Evolutionary conservation across 2,888 invertebrate genomes (phyloP).

Genomic region (Trachelus iudaicus): DNA sequence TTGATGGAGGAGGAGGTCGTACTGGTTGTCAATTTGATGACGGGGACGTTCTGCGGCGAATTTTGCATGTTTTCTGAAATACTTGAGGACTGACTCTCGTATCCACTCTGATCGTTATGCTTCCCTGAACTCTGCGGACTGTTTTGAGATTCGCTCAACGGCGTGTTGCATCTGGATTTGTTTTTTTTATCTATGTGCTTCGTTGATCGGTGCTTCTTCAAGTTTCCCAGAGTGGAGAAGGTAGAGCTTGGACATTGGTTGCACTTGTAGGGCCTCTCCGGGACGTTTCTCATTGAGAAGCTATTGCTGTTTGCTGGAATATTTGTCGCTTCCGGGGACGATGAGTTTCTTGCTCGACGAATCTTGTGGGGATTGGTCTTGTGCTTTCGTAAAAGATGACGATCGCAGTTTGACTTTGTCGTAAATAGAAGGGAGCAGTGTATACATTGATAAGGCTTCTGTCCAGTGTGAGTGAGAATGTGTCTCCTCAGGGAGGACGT

Average conservation of each 20-base stretch:
- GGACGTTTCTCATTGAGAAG: slow-evolving; percentile 74
- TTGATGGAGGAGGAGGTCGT: slow-evolving; percentile 22
- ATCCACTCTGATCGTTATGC: slow-evolving; percentile 59
- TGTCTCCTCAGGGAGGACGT: slow-evolving; percentile 94
- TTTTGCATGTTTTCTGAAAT: slow-evolving; percentile 44
- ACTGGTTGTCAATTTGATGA: neutral
- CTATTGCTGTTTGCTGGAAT: slow-evolving; percentile 64
- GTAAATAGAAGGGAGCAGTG: slow-evolving; percentile 94
- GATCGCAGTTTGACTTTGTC: slow-evolving; percentile 97
- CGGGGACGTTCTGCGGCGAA: neutral
- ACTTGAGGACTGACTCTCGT: slow-evolving; percentile 60
- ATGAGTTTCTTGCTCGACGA: slow-evolving; percentile 48
- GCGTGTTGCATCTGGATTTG: slow-evolving; percentile 53
- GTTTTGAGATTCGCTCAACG: slow-evolving; percentile 49
- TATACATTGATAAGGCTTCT: slow-evolving; percentile 96
- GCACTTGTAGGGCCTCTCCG: slow-evolving; percentile 83
- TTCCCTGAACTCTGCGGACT: slow-evolving; percentile 43
- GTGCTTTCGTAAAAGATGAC: slow-evolving; percentile 91
- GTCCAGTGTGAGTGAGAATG: slow-evolving; percentile 94
- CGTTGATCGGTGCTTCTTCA: slow-evolving; percentile 81
- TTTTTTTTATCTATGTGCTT: slow-evolving; percentile 72
- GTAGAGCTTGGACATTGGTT: slow-evolving; percentile 85
- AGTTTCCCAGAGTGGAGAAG: slow-evolving; percentile 81
- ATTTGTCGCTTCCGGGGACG: slow-evolving; percentile 67
- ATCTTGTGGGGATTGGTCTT: slow-evolving; percentile 68